Conservation (phyloP, 1,140 invertebrate genomes). For the Caenorhabditis elegans region WBcel235 BX284605.5:14741501-14742000, state of each 20-base stretch:
- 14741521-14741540: not conserved
- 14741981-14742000: no score
- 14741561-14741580: not conserved
- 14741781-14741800: no score
- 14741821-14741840: not conserved
- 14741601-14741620: constrained; percentile 10
- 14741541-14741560: not conserved
- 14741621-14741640: no score
- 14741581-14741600: not conserved
- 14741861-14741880: not conserved
- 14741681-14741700: no score
- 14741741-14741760: not conserved
- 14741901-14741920: not conserved
- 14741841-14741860: not conserved
- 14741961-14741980: no score
- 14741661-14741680: not conserved
- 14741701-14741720: no score
- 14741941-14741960: no score
- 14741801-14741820: not conserved
- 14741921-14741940: no score
- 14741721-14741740: no score
- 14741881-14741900: not conserved
- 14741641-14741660: no score
- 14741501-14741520: not conserved
- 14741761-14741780: no score